phyloP scores from a whole-genome alignment of 2,113 vertebrate genomes.

The Ophiodon elongatus region DNA sequence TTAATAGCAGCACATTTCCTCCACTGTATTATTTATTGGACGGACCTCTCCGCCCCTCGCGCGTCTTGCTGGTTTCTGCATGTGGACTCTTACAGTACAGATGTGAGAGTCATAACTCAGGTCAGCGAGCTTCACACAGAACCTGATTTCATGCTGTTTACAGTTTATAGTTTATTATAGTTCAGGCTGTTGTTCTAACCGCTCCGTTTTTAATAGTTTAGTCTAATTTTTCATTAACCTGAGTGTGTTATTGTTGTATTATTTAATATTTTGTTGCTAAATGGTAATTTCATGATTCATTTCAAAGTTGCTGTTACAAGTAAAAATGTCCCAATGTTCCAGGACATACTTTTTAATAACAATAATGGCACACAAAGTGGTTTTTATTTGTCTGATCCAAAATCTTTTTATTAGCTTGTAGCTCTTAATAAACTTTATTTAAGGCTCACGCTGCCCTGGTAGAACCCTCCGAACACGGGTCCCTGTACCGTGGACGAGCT shows the following conservation, averaged over 20 bases:
- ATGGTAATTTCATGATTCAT: background rate
- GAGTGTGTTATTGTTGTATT: background rate
- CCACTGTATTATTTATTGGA: slow-evolving; percentile 4
- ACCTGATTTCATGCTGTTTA: background rate
- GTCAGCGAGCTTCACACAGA: background rate
- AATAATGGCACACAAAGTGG: background rate
- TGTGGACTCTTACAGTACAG: no score
- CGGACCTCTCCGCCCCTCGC: background rate
- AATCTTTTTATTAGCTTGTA: background rate
- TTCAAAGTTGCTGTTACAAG: background rate
- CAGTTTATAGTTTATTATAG: background rate
- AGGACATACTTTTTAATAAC: background rate
- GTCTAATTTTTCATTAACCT: background rate
- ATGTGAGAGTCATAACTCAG: background rate
- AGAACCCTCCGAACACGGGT: slow-evolving; percentile 3
- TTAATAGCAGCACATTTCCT: slow-evolving; percentile 10
- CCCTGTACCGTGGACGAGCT: background rate
- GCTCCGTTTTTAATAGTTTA: background rate
- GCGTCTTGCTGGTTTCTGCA: background rate
- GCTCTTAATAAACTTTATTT: background rate
- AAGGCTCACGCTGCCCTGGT: no score
- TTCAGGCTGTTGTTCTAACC: background rate
- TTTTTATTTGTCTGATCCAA: background rate
- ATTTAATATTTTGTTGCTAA: background rate
- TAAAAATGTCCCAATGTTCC: background rate